Evolutionary conservation across 2,888 invertebrate genomes (phyloP).

Genomic region (Drosophila anomalata): DNA sequence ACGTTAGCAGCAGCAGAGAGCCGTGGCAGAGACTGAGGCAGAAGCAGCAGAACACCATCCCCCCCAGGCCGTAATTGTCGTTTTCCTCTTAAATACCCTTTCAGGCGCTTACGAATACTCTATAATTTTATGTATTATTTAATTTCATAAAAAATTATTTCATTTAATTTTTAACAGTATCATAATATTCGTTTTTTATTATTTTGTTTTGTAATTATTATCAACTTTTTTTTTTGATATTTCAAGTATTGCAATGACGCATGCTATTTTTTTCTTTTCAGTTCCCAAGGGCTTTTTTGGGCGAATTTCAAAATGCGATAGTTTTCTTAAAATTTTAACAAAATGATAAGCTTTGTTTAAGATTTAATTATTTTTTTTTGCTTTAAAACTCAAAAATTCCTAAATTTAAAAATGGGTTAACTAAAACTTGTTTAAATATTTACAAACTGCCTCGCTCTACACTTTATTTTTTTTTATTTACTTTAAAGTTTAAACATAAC

Average conservation of each 20-base stretch:
- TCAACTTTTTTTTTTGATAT: slow-evolving; percentile 18
- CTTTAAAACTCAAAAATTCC: not conserved
- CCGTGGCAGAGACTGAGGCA: not conserved
- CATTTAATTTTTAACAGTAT: not conserved
- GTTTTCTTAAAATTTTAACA: not conserved
- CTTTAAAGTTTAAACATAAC: no score
- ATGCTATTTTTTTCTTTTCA: slow-evolving; percentile 8
- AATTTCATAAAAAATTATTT: no score
- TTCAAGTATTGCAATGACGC: slow-evolving; percentile 34
- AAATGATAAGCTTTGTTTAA: not conserved
- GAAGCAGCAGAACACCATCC: not conserved
- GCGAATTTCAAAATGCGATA: no score
- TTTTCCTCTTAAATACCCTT: not conserved
- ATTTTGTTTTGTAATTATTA: slow-evolving; percentile 12
- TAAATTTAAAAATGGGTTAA: not conserved
- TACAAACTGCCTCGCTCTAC: not conserved
- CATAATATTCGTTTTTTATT: no score
- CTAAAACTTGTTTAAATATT: slow-evolving; percentile 14
- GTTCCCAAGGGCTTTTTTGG: not conserved
- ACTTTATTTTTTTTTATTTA: no score
- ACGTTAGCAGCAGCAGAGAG: slow-evolving; percentile 5
- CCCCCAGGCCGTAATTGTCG: not conserved
- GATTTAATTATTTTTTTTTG: not conserved
- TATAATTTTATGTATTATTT: no score
- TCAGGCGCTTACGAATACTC: not conserved